phyloP scores from a whole-genome alignment of 2,888 invertebrate genomes.

The Ophion slaviceki region DNA sequence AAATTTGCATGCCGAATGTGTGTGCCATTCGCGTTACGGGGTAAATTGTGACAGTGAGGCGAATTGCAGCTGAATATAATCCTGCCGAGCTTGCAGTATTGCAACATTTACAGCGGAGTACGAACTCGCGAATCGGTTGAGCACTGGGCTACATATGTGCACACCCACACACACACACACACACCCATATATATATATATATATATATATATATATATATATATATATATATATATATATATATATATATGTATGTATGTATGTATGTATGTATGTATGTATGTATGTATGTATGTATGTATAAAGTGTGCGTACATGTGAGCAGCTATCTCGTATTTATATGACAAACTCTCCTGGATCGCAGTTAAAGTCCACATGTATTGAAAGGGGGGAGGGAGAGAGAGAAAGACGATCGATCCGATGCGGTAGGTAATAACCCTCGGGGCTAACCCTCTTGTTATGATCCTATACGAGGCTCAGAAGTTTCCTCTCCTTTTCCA shows the following conservation, averaged over 20 bases:
- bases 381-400: slow-evolving; percentile 16
- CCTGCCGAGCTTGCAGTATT: slow-evolving; percentile 51
- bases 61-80: slow-evolving; percentile 52
- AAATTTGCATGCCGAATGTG: slow-evolving; percentile 48
- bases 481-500: slow-evolving; percentile 17
- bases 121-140: slow-evolving; percentile 7
- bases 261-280: neutral
- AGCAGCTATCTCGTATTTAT: slow-evolving; percentile 31
- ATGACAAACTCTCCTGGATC: slow-evolving; percentile 43
- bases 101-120: slow-evolving; percentile 35
- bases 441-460: slow-evolving; percentile 52
- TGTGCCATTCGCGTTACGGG: slow-evolving; percentile 5
- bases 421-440: slow-evolving; percentile 64
- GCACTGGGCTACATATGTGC: neutral
- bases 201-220: neutral
- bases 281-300: neutral
- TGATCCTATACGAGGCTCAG: slow-evolving; percentile 32
- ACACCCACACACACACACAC: neutral
- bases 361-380: slow-evolving; percentile 38
- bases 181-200: neutral
- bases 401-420: slow-evolving; percentile 61
- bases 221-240: neutral
- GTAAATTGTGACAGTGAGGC: slow-evolving; percentile 40
- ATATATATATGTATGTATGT: neutral
- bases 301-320: neutral